A percentile compares a stretch with the other conserved stretches of the same genome.
These are phyloP conservation scores for Gouania willdenowi DNA, from an alignment of 2,797 vertebrate genomes.

Conservation along the genomic window DNA sequence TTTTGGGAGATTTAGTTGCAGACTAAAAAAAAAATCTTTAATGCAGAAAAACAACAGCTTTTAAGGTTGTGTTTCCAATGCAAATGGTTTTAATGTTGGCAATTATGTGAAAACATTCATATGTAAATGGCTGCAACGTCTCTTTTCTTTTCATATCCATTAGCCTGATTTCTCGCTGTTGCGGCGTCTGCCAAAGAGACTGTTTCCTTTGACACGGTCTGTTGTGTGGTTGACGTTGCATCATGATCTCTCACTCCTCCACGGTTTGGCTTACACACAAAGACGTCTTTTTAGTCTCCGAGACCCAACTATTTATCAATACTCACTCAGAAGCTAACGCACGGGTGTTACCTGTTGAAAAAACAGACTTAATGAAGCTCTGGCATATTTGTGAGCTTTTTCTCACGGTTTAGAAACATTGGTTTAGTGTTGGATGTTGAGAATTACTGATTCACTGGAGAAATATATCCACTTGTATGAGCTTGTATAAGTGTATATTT, in stretches of 20 bases:
- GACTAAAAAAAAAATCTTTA: no score
- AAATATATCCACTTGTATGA: no score
- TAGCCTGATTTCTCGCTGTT: not conserved
- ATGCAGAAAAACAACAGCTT: no score
- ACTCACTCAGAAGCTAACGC: slow-evolving; percentile 26
- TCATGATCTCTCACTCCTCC: slow-evolving; percentile 45
- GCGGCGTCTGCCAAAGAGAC: slow-evolving; percentile 4
- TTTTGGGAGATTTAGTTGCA: no score
- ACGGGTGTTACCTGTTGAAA: slow-evolving; percentile 26
- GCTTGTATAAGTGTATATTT: no score
- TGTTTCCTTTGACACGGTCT: slow-evolving; percentile 5
- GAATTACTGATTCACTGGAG: no score
- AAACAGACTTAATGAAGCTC: slow-evolving; percentile 10
- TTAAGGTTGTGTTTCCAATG: no score
- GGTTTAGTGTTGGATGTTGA: slow-evolving; percentile 6
- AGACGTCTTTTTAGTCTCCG: slow-evolving; percentile 38
- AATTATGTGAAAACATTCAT: no score
- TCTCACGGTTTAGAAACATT: slow-evolving; percentile 22
- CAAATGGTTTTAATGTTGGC: no score
- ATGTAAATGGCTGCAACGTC: no score
- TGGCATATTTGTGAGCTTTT: slow-evolving; percentile 14
- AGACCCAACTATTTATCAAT: slow-evolving; percentile 47
- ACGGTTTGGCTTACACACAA: slow-evolving; percentile 50
- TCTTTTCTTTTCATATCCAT: not conserved
- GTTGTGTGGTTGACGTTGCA: slow-evolving; percentile 38